phyloP scores from a whole-genome alignment of 2,888 invertebrate genomes.

The Noctua pronuba region DNA sequence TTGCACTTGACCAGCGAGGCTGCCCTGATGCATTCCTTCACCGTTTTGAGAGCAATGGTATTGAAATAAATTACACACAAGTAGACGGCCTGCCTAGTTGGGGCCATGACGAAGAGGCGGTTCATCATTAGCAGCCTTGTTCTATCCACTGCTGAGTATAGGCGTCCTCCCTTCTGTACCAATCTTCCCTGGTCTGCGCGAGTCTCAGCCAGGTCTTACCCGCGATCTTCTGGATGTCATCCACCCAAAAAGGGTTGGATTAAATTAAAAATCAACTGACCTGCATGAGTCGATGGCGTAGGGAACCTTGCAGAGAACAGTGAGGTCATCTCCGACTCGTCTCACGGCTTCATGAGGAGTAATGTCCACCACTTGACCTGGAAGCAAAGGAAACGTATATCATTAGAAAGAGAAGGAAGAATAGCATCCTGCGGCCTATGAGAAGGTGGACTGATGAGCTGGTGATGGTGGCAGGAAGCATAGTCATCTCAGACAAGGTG shows the following conservation, averaged over 20 bases:
- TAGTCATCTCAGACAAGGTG: too few relatives aligned
- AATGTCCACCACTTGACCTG: conserved; percentile 89
- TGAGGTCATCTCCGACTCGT: conserved; percentile 89
- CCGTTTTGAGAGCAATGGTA: neutral
- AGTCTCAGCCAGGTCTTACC: neutral
- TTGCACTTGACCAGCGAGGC: too few relatives aligned
- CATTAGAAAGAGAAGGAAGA: conserved; percentile 19
- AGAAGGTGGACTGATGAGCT: neutral
- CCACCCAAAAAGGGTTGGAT: neutral
- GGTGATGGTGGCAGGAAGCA: too few relatives aligned
- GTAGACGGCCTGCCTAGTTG: neutral
- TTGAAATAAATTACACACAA: neutral
- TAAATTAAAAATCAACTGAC: conserved; percentile 72
- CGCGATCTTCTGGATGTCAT: neutral
- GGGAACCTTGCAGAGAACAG: conserved; percentile 90
- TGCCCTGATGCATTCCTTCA: neutral
- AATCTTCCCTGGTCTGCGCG: neutral
- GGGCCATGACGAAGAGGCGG: neutral
- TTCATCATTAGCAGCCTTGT: neutral
- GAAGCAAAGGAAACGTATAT: conserved; percentile 57
- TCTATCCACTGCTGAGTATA: neutral
- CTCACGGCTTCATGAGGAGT: conserved; percentile 88
- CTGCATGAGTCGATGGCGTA: conserved; percentile 91
- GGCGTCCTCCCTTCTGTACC: neutral
- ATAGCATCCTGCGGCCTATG: neutral